Conservation (phyloP, 1,140 invertebrate species). For the Cryptotermes secundus region DNA sequence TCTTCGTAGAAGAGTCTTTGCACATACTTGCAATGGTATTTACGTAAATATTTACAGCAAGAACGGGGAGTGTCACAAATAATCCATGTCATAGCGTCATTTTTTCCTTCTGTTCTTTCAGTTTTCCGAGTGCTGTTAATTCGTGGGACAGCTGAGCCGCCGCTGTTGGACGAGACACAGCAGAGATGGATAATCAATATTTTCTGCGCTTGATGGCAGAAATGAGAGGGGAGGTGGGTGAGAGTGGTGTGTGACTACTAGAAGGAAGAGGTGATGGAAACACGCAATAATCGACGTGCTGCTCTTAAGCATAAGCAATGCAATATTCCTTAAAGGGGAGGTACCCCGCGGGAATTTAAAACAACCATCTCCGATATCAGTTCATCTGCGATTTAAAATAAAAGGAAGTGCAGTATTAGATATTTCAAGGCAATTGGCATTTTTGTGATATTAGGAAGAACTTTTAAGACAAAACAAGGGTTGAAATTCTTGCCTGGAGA, state of each 20-base stretch:
- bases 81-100: background rate
- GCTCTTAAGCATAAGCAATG: background rate
- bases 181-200: background rate
- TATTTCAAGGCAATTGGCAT: too few species aligned
- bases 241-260: background rate
- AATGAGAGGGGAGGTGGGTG: background rate
- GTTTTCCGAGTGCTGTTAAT: background rate
- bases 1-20: too few species aligned
- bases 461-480: too few species aligned
- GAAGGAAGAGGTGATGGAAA: background rate
- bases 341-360: background rate
- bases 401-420: background rate
- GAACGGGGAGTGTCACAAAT: background rate
- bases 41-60: too few species aligned
- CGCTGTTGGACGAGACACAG: background rate
- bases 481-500: too few species aligned
- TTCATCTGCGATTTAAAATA: background rate
- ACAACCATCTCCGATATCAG: background rate
- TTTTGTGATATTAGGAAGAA: too few species aligned
- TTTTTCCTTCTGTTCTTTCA: background rate
- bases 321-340: background rate
- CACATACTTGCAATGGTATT: too few species aligned
- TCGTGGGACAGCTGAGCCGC: background rate
- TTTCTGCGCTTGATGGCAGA: slow-evolving; percentile 5
- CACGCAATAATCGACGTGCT: background rate